Percentiles rank a stretch among this genome's conserved stretches.
Conservation (phyloP, 2,113 vertebrate genomes). For the Helogale parvula region DNA sequence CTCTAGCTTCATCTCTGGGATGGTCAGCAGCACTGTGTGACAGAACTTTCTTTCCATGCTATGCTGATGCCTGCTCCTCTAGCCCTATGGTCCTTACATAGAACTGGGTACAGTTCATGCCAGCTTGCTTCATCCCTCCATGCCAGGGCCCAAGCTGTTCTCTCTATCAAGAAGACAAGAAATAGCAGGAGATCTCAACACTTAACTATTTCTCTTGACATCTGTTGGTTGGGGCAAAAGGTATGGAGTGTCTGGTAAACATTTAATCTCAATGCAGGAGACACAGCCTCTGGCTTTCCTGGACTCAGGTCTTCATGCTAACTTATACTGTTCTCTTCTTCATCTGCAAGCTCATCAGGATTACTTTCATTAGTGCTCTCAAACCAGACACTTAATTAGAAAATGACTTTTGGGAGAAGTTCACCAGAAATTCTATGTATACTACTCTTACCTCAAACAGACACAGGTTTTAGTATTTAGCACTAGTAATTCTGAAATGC, state of each 20-base stretch:
- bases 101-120: neutral
- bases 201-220: neutral
- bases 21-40: neutral
- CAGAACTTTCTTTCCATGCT: neutral
- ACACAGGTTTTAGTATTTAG: neutral
- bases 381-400: neutral
- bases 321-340: neutral
- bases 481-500: neutral
- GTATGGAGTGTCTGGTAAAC: neutral
- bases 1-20: neutral
- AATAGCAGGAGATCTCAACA: neutral
- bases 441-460: neutral
- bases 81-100: neutral
- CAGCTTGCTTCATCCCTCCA: neutral
- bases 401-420: neutral
- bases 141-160: neutral
- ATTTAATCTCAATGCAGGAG: neutral
- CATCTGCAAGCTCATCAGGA: neutral
- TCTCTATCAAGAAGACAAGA: neutral
- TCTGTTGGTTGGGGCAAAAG: neutral
- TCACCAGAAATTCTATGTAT: neutral
- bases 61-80: neutral
- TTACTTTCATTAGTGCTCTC: neutral
- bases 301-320: neutral
- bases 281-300: neutral